Evolutionary conservation across 2,113 vertebrate species (phyloP).

Genomic region (Merops nubicus): DNA sequence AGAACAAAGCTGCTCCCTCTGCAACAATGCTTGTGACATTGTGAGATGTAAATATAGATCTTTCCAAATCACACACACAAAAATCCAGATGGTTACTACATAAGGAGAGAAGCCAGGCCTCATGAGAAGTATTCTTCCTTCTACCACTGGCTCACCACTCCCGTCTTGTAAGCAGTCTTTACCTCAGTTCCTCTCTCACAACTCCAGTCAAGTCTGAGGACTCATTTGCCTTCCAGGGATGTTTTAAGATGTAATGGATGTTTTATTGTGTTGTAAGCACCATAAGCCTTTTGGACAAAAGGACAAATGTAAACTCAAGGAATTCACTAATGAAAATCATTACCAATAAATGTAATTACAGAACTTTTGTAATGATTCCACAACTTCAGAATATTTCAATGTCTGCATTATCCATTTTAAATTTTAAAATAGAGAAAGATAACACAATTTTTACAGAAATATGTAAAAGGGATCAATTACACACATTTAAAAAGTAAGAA

Average conservation of each 20-base stretch:
- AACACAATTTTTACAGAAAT: background rate
- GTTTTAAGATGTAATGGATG: background rate
- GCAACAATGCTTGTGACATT: background rate
- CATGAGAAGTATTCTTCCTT: background rate
- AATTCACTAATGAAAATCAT: background rate
- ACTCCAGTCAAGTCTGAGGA: background rate
- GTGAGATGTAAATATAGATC: background rate
- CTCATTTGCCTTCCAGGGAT: background rate
- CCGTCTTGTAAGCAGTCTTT: background rate
- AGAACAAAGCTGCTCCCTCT: background rate
- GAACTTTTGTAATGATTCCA: background rate
- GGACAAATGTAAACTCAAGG: background rate
- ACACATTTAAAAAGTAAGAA: background rate
- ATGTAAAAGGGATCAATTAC: background rate
- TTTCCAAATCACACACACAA: background rate
- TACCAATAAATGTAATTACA: background rate
- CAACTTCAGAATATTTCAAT: background rate
- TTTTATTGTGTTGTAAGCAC: background rate
- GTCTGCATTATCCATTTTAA: background rate
- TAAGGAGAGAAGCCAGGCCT: background rate
- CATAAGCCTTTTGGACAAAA: background rate
- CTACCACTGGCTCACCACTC: background rate
- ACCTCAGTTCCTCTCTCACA: background rate
- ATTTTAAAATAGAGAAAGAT: background rate
- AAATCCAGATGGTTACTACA: rapidly evolving